These are phyloP conservation scores for Seison nebaliae DNA, from an alignment of 1,140 invertebrate genomes.

Conservation along the genomic window DNA sequence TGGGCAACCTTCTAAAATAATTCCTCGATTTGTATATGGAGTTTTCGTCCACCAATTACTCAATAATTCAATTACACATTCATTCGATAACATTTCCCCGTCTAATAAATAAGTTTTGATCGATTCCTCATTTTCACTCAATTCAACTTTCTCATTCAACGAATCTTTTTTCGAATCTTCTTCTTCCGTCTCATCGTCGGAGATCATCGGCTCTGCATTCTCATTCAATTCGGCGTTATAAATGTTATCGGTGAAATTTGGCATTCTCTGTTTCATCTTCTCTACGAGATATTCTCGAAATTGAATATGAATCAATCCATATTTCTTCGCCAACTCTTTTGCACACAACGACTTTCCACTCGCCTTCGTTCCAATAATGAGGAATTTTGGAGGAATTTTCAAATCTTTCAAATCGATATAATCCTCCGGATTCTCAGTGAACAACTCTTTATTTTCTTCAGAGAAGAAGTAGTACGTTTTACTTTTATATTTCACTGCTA, in stretches of 20 bases:
- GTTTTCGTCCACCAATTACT: conserved; percentile 24
- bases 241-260: too few species aligned
- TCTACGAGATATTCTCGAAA: conserved; percentile 27
- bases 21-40: conserved; percentile 27
- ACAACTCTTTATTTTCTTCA: conserved; percentile 21
- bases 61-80: conserved; percentile 23
- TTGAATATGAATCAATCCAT: conserved; percentile 26
- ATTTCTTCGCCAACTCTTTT: conserved; percentile 22
- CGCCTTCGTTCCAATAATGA: conserved; percentile 23
- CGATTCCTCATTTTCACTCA: conserved; percentile 26
- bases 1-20: conserved; percentile 28
- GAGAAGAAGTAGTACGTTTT: conserved; percentile 25
- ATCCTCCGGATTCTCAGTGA: conserved; percentile 19
- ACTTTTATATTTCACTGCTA: conserved; percentile 22
- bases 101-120: conserved; percentile 24
- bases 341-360: conserved; percentile 26
- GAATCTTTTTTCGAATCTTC: conserved; percentile 13
- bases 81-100: conserved; percentile 19
- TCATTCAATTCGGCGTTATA: conserved; percentile 26
- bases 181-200: conserved; percentile 20
- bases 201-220: conserved; percentile 23
- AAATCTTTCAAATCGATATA: conserved; percentile 20
- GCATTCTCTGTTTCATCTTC: too few species aligned
- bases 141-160: conserved; percentile 15
- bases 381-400: conserved; percentile 21